Base-by-base conservation (phyloP, 2,113 vertebrate species). In the Tyrannus savana region DNA sequence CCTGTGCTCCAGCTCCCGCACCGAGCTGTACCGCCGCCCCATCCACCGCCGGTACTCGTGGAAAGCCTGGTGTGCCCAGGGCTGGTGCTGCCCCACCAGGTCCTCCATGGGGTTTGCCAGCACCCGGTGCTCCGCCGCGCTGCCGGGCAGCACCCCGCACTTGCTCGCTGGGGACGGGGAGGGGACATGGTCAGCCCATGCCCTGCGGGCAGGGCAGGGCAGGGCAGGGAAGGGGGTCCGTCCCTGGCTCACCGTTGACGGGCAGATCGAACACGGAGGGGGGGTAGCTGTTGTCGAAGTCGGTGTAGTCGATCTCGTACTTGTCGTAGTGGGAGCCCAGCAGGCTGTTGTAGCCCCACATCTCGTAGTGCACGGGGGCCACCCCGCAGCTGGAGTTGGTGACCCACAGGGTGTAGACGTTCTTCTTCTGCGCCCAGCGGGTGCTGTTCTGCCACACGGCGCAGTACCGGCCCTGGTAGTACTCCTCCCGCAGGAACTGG, bases 21-120 rank as follows among this genome's bases (percentile, higher is more conserved):
- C 88, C 0, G 96, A 96, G 7, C 50, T 3, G 81, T 98, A 98
- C 7, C 10, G 88, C 62, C 98, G 96, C 53, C 97, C 95, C 82
- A 97, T 95, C 82, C 72, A 96, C 58, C 97, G 93, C 59, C 98
- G 97, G 93, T 98, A 98, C 19, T 98, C 97, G 1, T 95, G 84
- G 62, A 98, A 98, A 4, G 98, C 95, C 31, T 59, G 85, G 41
- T 98, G 97, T 3, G 98, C 92, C 77, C 98, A 97, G 27, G 98
- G 97, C 15, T 81, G 91, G 7, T 97, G 96, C 7, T 88, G 97
- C 53, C 98, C 97, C 82, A 98, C 96, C 63, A 99, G 96, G 63
- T 99, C 98, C 73, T 98, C 98, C 98, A 98, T 98, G 28, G 98
- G 99, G 95, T 98, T 99, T 7, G 97, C 98, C 96, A 98, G 84